Conservation (phyloP, 2,113 vertebrate species). For the Crotalus horridus region DNA sequence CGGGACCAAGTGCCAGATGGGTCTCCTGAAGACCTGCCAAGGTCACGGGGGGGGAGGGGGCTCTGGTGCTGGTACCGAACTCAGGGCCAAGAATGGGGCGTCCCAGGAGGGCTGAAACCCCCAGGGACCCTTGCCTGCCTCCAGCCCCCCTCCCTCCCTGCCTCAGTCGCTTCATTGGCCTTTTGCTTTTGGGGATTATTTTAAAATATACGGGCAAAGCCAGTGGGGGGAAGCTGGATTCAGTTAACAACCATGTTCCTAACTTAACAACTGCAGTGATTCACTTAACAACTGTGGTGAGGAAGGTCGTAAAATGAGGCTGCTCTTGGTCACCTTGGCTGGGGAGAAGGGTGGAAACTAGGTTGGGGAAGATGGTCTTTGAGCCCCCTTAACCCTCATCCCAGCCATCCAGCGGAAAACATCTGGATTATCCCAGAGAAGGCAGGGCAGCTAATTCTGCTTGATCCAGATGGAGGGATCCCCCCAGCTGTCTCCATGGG, state of each 20-base stretch:
- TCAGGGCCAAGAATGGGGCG: neutral
- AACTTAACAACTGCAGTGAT: no score
- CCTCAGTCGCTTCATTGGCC: no score
- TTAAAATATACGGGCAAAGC: no score
- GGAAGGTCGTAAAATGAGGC: no score
- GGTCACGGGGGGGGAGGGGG: neutral
- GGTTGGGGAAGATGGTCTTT: neutral
- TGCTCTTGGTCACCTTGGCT: no score
- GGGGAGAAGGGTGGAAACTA: no score
- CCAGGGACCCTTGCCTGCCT: neutral
- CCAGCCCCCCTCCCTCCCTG: neutral
- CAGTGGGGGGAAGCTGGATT: no score
- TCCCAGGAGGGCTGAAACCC: neutral
- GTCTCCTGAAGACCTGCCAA: neutral
- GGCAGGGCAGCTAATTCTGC: neutral
- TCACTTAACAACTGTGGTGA: no score
- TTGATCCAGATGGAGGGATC: neutral
- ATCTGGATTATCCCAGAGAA: neutral
- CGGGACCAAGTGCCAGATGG: neutral
- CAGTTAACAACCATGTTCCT: no score
- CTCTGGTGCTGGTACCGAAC: accelerated
- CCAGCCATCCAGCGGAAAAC: neutral
- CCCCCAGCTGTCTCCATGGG: neutral
- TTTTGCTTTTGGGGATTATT: no score
- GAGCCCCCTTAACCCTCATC: neutral